Conservation (phyloP, 2,113 vertebrate species). For the Ursus arctos region DNA sequence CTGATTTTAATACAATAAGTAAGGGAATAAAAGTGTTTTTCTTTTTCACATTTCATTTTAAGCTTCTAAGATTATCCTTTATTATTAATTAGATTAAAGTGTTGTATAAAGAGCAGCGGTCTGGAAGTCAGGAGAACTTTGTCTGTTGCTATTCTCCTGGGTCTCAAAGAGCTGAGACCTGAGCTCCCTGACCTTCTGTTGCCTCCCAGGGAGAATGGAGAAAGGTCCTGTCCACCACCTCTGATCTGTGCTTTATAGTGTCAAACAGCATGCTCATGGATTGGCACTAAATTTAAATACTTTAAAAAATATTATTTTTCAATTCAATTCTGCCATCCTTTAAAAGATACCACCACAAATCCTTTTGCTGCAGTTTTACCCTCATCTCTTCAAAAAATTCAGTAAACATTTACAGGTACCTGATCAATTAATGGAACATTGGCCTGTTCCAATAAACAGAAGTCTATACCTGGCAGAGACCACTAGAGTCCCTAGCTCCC, state of each 20-base stretch:
- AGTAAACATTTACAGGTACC: background rate
- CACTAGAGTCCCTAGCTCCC: background rate
- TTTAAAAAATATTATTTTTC: constrained; percentile 4
- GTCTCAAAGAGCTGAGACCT: background rate
- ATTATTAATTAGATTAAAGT: background rate
- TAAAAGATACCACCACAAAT: background rate
- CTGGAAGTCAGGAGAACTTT: background rate
- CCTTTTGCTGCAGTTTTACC: background rate
- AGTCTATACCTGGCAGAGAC: background rate
- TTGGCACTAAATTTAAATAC: background rate
- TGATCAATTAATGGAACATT: background rate
- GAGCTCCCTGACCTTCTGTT: background rate
- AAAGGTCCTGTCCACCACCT: background rate
- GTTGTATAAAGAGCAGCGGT: background rate
- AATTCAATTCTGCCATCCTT: background rate
- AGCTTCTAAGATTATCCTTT: background rate
- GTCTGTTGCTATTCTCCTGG: background rate
- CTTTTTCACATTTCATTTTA: background rate
- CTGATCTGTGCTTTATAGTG: background rate
- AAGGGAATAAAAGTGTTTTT: background rate
- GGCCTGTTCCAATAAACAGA: background rate
- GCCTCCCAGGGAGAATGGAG: accelerated
- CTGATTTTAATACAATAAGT: background rate
- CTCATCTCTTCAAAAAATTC: background rate
- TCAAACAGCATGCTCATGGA: background rate